Evolutionary conservation across 1,140 invertebrate genomes (phyloP), one percentile per base, ranked within the genome.

Genomic region (Gryllus bimaculatus): DNA sequence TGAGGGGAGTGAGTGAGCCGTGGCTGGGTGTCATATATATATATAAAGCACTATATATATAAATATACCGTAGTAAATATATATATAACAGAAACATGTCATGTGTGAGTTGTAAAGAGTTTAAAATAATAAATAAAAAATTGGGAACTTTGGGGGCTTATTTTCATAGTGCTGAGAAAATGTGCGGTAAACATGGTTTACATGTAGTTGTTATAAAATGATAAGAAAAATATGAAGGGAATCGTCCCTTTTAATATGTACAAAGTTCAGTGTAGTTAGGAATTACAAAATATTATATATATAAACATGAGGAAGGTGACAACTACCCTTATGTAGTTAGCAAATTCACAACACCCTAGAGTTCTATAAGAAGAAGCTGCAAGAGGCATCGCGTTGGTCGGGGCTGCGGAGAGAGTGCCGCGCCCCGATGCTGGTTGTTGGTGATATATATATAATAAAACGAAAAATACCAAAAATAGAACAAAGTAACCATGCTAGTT

Each of bases 391-490:
- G 74, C 26, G 74, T 21, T 75, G 74, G 74, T 10, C n/a, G 20
- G 74, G 54, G 54, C 7, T 10, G 54, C 18, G 54, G 54, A 66
- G 47, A 26, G 47, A 21, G 73, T n/a, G 66, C 47, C 26, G 73
- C 21, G 8, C 48, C 74, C 39, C n/a, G 66, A 75, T 74, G 21
- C 76, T 76, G 48, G 74, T 79, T 79, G 49, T 79, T 79, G 79
- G 79, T 77, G 74, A 79, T 79, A 73, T 79, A 77, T 48, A 77
- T 77, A 79, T 79, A 79, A 79, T 73, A 79, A 79, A 74, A 76
- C 75, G 49, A 79, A 76, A 79, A 79, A 79, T 77, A 77, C 75
- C 79, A 76, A 79, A 79, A 79, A 79, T 66, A 77, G 48, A 79
- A 76, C 21, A 21, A 76, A 77, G 48, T 76, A 79, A 76, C 79